Conservation (phyloP, 2,113 vertebrate species). For the Psittacara wagleri region DNA sequence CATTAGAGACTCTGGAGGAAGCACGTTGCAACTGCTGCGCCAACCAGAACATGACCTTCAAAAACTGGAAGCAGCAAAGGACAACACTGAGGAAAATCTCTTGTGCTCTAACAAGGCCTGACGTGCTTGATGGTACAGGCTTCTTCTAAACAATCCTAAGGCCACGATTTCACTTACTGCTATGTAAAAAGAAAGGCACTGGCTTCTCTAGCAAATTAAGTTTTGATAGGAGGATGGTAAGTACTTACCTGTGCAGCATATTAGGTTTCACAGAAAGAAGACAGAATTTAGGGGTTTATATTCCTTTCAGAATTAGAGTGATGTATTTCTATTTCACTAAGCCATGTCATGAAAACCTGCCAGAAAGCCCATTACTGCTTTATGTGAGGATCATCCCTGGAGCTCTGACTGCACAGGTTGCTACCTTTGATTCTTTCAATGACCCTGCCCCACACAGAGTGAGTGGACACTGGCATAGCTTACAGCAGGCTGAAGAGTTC, state of each 20-base stretch:
- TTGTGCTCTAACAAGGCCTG: background rate
- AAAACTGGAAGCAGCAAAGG: background rate
- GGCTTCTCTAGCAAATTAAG: background rate
- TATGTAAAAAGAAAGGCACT: background rate
- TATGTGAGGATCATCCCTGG: background rate
- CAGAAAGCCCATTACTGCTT: background rate
- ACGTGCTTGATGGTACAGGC: background rate
- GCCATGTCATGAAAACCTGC: background rate
- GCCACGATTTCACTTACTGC: background rate
- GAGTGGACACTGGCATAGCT: constrained; percentile 61
- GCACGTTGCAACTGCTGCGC: background rate
- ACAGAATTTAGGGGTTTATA: background rate
- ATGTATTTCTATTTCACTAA: background rate
- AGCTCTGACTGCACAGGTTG: background rate
- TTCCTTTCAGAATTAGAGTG: background rate
- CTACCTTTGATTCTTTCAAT: background rate
- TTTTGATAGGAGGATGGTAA: background rate
- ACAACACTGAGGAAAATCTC: background rate
- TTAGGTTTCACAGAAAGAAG: background rate
- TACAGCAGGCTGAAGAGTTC: constrained; percentile 96
- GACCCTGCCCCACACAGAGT: background rate
- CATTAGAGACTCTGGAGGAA: background rate
- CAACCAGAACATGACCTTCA: background rate
- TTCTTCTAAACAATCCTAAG: background rate
- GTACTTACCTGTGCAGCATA: background rate